A percentile compares a stretch with the other conserved stretches of the same genome.
phyloP scores from a whole-genome alignment of 2,888 invertebrate species.

The Trichogramma evanescens region DNA sequence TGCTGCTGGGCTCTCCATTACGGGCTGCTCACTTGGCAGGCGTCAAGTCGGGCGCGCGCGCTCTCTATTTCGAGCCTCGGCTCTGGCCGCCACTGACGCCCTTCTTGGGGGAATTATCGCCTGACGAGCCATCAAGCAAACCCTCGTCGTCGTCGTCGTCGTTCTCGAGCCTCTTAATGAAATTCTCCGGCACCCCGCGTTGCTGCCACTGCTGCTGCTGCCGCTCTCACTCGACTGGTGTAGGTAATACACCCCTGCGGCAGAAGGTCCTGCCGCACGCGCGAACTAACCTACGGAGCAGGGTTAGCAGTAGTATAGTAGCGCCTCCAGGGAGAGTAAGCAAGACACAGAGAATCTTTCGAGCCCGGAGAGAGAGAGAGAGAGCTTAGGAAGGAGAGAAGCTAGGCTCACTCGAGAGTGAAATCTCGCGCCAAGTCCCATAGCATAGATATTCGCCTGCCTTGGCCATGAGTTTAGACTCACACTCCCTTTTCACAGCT shows the following conservation, averaged over 20 bases:
- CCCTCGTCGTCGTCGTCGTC: conserved; percentile 38
- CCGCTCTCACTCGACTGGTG: conserved; percentile 36
- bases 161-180: conserved; percentile 50
- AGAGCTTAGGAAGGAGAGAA: conserved; percentile 26
- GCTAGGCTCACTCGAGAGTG: conserved; percentile 37
- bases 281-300: neutral
- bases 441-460: too few relatives aligned
- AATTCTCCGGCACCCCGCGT: conserved; percentile 46
- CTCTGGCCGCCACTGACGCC: too few relatives aligned
- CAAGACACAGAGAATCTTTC: conserved; percentile 21
- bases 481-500: conserved; percentile 41
- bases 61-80: too few relatives aligned
- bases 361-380: conserved; percentile 15
- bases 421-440: conserved; percentile 31
- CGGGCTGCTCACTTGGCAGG: too few relatives aligned
- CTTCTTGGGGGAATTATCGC: conserved; percentile 46
- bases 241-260: conserved; percentile 11
- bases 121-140: conserved; percentile 48
- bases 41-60: neutral
- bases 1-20: too few relatives aligned
- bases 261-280: conserved; percentile 31
- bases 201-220: conserved; percentile 18
- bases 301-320: conserved; percentile 14
- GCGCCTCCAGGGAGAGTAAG: conserved; percentile 22
- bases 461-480: conserved; percentile 9